phyloP scores from a whole-genome alignment of 92 coral and sea anemone genomes.

The Zoanthus gigantus region DNA sequence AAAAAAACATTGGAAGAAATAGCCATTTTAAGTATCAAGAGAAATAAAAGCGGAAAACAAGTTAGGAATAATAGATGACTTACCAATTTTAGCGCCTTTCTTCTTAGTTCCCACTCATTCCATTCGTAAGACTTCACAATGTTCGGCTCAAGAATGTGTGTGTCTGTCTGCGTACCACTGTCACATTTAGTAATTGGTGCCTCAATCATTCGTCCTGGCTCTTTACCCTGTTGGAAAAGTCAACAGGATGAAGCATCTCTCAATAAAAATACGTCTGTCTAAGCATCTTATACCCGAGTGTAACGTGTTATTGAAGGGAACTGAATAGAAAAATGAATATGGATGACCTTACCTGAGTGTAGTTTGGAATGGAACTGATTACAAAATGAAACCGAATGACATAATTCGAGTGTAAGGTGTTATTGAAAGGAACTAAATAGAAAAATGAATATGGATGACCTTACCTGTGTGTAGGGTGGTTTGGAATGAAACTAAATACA shows the following conservation, averaged over 20 bases:
- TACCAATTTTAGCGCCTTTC: conserved; percentile 97
- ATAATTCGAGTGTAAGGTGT: background rate
- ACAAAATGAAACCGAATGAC: background rate
- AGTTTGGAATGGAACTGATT: conserved; percentile 97
- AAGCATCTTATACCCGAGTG: background rate
- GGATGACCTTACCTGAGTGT: conserved; percentile 71
- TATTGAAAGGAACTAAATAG: conserved; percentile 25
- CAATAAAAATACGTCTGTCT: background rate
- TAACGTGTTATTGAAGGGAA: background rate
- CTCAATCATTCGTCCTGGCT: conserved; percentile 92
- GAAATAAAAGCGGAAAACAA: background rate
- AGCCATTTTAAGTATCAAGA: background rate
- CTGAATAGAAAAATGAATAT: background rate
- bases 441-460: too few relatives aligned
- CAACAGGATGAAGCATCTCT: background rate
- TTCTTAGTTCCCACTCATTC: conserved; percentile 98
- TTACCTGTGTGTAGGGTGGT: conserved; percentile 20
- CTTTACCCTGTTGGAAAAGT: conserved; percentile 66
- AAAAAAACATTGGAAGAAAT: too few relatives aligned
- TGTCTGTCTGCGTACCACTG: conserved; percentile 99
- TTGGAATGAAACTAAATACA: conserved; percentile 51
- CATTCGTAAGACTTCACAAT: conserved; percentile 98
- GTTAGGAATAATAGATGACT: background rate
- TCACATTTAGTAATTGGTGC: conserved; percentile 98
- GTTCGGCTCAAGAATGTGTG: conserved; percentile 95